Evolutionary conservation across 2,888 invertebrate species (phyloP).

Genomic region (Phaonia tiefii): DNA sequence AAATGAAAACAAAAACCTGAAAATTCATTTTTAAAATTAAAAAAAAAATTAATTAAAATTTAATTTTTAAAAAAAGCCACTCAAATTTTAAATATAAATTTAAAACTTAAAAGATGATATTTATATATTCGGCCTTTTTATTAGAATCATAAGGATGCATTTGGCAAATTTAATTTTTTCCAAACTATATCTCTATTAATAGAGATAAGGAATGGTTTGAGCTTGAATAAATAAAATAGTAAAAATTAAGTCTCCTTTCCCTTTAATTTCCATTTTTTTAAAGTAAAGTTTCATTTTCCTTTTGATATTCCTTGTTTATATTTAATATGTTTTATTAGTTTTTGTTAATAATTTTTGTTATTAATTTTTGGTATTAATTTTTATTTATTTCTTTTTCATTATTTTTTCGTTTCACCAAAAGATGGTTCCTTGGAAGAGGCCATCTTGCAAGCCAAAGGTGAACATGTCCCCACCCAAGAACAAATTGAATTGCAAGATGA

Average conservation of each 20-base stretch:
- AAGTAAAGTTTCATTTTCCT: too few relatives aligned
- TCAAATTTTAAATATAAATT: background rate
- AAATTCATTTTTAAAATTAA: background rate
- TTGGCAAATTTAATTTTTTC: too few relatives aligned
- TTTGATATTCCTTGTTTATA: too few relatives aligned
- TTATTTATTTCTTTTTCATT: constrained; percentile 65
- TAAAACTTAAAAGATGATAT: constrained; percentile 5
- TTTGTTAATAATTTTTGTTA: constrained; percentile 17
- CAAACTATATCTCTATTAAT: too few relatives aligned
- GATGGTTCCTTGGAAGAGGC: constrained; percentile 86
- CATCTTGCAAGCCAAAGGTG: constrained; percentile 82
- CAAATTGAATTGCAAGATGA: constrained; percentile 78
- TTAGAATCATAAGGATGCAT: too few relatives aligned
- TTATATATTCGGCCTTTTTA: too few relatives aligned
- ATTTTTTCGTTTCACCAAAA: constrained; percentile 67
- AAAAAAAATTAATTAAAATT: constrained; percentile 1
- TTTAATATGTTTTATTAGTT: background rate
- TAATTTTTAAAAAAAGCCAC: background rate
- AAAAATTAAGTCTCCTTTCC: too few relatives aligned
- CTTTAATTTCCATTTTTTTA: too few relatives aligned
- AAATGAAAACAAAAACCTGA: background rate
- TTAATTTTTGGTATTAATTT: constrained; percentile 46
- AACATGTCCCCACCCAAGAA: constrained; percentile 80
- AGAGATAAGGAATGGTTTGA: too few relatives aligned
- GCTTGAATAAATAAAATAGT: too few relatives aligned